Evolutionary conservation across 2,113 vertebrate genomes (phyloP), one percentile per base, ranked within the genome.

Genomic region (Chionodraco myersi): DNA sequence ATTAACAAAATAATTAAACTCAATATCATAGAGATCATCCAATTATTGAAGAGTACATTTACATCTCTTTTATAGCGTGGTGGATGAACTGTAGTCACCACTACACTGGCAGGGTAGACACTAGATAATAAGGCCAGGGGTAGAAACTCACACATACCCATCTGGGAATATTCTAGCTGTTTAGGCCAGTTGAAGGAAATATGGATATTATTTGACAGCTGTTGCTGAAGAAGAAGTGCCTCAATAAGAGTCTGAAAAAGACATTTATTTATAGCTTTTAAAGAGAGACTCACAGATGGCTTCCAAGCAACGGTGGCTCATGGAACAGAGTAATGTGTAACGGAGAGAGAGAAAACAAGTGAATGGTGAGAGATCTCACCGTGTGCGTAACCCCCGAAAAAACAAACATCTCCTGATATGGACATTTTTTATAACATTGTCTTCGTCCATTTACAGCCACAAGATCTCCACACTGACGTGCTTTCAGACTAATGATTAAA

Each of bases 191-290:
- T 65, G 8, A 70, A 66, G 56, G 65, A 75, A 64, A 48, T 54
- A 34, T 13, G n/a, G 11, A 56, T 26, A 48, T 30, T 59, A 60
- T 75, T 12, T 71, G 77, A 79, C 48, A 71, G 53, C 72, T 56
- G n/a, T 58, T 14, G 5, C 11, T 26, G 13, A n/a, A 67, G 34
- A 63, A 49, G 44, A 49, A n/a, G 30, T 10, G 11, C 3, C 26
- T 34, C 54, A 58, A 47, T 41, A 44, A 44, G 23, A 57, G 8
- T 44, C n/a, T 21, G 10, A 62, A 64, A 57, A 71, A 52, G 9
- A 4, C 6, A 2, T 72, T 36, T 74, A 77, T 65, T 69, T 48
- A 49, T 49, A 58, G 56, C 48, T 56, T 58, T 62, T 47, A 12
- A 36, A 75, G 30, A 51, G 15, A 9, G 15, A 57, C 6, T 74